Evolutionary conservation across 2,113 vertebrate species (phyloP).

Genomic region (human (Homo sapiens)): DNA sequence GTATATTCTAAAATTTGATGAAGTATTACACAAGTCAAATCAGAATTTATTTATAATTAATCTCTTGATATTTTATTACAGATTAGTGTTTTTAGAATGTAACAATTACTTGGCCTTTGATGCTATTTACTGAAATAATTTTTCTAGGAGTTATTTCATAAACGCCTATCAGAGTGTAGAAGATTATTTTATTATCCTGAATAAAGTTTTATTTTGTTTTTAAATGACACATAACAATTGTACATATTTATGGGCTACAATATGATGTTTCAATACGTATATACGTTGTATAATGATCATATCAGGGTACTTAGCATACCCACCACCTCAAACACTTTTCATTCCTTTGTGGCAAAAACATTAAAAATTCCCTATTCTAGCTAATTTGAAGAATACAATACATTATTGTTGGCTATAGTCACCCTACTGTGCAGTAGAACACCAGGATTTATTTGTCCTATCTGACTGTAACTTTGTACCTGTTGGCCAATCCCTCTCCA

Average conservation of each 20-base stretch:
- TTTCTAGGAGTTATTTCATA: not conserved
- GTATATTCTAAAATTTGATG: conserved; percentile 29
- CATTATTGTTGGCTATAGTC: not conserved
- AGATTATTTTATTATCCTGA: not conserved
- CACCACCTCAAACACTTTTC: not conserved
- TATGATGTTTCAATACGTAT: not conserved
- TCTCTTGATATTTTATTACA: not conserved
- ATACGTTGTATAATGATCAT: not conserved
- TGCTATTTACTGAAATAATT: not conserved
- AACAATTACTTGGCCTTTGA: not conserved
- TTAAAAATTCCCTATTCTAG: not conserved
- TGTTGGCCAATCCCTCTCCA: not conserved
- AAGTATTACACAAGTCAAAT: not conserved
- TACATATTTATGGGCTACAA: not conserved
- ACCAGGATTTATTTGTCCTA: not conserved
- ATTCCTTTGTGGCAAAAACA: not conserved
- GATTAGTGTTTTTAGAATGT: not conserved
- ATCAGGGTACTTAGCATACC: not conserved
- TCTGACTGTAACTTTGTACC: not conserved
- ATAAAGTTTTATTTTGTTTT: not conserved
- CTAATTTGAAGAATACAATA: not conserved
- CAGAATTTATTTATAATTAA: not conserved
- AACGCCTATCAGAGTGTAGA: not conserved
- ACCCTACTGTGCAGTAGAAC: not conserved
- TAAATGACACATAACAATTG: not conserved